These are phyloP conservation scores for Cacoxenus indagator DNA, from an alignment of 2,888 invertebrate genomes.

Conservation along the genomic window DNA sequence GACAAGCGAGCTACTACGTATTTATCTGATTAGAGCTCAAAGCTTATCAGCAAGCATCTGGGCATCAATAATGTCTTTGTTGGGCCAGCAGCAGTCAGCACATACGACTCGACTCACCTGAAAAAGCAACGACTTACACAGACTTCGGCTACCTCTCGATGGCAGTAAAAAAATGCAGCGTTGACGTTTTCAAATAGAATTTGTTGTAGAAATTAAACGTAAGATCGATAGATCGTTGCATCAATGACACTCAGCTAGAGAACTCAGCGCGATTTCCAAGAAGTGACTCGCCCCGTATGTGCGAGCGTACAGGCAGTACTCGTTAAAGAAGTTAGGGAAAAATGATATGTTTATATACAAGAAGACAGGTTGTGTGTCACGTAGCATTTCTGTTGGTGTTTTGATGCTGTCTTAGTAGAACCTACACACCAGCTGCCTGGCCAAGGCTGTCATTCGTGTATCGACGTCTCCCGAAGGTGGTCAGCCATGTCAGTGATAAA, in stretches of 20 bases:
- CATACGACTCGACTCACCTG: constrained; percentile 32
- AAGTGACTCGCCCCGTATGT: too few species aligned
- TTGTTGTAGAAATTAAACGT: neutral
- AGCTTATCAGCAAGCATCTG: constrained; percentile 52
- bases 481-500: constrained; percentile 42
- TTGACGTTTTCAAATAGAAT: constrained; percentile 60
- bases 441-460: neutral
- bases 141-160: too few species aligned
- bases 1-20: neutral
- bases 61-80: constrained; percentile 65
- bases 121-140: too few species aligned
- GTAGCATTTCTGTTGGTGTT: neutral
- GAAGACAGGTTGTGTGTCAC: constrained; percentile 18
- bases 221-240: neutral
- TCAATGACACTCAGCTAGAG: neutral
- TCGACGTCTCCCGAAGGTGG: constrained; percentile 32
- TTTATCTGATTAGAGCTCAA: constrained; percentile 25
- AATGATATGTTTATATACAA: too few species aligned
- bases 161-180: constrained; percentile 49
- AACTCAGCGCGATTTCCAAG: neutral
- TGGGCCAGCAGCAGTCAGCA: constrained; percentile 48
- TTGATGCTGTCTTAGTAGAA: constrained; percentile 29
- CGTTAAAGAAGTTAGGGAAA: too few species aligned
- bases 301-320: too few species aligned
- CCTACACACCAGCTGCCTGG: constrained; percentile 26